Evolutionary conservation across 2,797 vertebrate genomes (phyloP).

Genomic region (Sebastes miniatus): DNA sequence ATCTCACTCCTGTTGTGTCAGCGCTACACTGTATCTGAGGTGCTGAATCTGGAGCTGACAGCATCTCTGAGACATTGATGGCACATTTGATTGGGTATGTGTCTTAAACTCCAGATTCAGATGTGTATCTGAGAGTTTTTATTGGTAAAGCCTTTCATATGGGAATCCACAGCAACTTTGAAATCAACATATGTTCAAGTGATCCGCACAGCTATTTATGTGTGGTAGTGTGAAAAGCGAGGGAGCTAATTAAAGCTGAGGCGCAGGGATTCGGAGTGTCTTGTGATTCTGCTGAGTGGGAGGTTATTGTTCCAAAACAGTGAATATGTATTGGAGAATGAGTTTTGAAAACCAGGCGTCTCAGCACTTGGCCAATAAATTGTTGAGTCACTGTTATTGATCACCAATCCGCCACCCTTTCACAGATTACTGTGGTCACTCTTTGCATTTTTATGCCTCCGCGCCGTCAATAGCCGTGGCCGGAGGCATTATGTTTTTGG

Average conservation of each 20-base stretch:
- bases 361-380: conserved; percentile 41
- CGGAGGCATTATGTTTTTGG: no score
- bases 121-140: neutral
- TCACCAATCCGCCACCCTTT: neutral
- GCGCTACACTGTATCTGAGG: neutral
- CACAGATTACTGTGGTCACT: neutral
- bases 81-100: neutral
- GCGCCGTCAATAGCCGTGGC: no score
- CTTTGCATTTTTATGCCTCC: neutral
- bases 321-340: conserved; percentile 3
- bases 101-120: neutral
- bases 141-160: neutral
- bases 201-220: neutral
- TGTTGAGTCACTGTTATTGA: conserved; percentile 39
- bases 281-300: conserved; percentile 19
- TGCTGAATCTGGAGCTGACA: neutral
- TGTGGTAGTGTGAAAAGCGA: neutral
- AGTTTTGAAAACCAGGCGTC: conserved; percentile 1
- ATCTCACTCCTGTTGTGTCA: neutral
- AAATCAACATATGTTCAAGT: conserved; percentile 3
- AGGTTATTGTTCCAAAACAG: conserved; percentile 26
- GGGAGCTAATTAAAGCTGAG: conserved; percentile 16
- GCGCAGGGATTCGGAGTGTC: neutral
- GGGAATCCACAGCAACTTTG: neutral
- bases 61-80: neutral